These are phyloP conservation scores for Nannospalax galili DNA, from an alignment of 2,113 vertebrate genomes.

Conservation along the genomic window DNA sequence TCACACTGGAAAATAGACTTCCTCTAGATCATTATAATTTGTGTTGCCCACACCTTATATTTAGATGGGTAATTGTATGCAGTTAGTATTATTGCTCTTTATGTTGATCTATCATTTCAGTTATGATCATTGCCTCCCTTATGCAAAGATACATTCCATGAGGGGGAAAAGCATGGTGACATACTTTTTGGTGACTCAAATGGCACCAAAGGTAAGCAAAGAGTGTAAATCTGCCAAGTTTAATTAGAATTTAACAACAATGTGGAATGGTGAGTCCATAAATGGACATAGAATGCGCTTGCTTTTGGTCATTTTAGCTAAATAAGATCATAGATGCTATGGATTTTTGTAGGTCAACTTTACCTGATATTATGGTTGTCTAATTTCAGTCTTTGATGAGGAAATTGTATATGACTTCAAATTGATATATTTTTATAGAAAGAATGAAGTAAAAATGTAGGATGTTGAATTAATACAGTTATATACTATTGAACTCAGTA, in stretches of 20 bases:
- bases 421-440: neutral
- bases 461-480: too few species aligned
- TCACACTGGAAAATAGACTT: conserved; percentile 44
- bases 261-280: neutral
- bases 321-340: neutral
- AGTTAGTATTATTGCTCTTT: conserved; percentile 42
- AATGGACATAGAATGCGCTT: neutral
- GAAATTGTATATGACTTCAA: neutral
- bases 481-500: too few species aligned
- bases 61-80: conserved; percentile 9
- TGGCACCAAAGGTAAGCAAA: neutral
- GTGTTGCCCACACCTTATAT: neutral
- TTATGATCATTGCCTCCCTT: conserved; percentile 11
- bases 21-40: neutral
- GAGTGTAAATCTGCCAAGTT: neutral
- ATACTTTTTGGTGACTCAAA: conserved; percentile 12
- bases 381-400: neutral
- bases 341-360: neutral
- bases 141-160: conserved; percentile 36
- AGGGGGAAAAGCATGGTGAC: neutral
- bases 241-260: conserved; percentile 39
- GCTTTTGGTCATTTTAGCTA: neutral
- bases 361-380: neutral
- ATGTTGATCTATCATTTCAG: conserved; percentile 46
- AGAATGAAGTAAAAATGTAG: neutral